Evolutionary conservation across 2,888 invertebrate species (phyloP), one percentile per base, ranked within the genome.

Genomic region (Oasisia sp.): DNA sequence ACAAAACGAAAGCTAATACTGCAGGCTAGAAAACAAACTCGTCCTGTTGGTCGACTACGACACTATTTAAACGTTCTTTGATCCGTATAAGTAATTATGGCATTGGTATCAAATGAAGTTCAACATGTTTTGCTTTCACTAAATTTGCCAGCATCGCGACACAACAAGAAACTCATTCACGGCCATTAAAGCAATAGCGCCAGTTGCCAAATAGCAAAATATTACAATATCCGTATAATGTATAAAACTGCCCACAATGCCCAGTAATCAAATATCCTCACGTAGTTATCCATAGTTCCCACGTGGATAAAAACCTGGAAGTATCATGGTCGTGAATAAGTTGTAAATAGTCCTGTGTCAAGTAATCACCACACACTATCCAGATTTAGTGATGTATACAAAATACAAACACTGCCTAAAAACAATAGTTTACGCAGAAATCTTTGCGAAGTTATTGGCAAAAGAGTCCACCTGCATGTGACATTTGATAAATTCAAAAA

Each of bases 1-100:
- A 74, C 27, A 74, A 74, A 74, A 74, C n/a, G 74, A 74, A 74
- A 74, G 74, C 74, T 74, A 74, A 74, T 74, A 74, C 74, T 74
- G 74, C 74, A 74, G 74, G 74, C n/a, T 74, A 74, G 74, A 74
- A 27, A 74, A 58, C 0, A n/a, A 74, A 74, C 27, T 74, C 74
- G 19, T 19, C n/a, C 19, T 74, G 74, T 74, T 27, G n/a, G 74
- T 74, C n/a, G n/a, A 74, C n/a, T 27, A 19, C 74, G n/a, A 19
- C 74, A n/a, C 19, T 74, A 50, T 74, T 74, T 74, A 74, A 74
- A 74, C 74, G n/a, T 74, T 74, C 27, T 56, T 56, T 56, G 14
- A 27, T 74, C 74, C 7, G 19, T 74, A 27, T 74, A 19, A 74
- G 4, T 74, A 74, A 74, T 7, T 50, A 14, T 50, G 50, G 50